Conservation (phyloP, 2,888 invertebrate genomes). For the Morpho helenor region DNA sequence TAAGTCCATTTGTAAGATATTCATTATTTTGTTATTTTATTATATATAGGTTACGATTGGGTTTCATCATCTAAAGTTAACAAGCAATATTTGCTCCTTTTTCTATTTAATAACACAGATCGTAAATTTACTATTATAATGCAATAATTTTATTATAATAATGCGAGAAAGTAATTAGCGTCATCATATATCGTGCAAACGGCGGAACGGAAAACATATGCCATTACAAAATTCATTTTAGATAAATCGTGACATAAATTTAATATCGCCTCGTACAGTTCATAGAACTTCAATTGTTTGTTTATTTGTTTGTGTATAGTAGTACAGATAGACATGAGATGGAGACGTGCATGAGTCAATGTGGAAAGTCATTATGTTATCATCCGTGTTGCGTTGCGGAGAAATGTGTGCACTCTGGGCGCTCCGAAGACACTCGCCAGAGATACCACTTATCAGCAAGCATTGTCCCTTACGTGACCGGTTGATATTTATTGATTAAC, state of each 20-base stretch:
- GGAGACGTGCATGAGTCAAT: conserved; percentile 57
- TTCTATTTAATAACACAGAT: neutral
- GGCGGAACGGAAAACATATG: conserved; percentile 54
- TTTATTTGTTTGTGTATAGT: conserved; percentile 35
- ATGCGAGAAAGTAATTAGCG: conserved; percentile 14
- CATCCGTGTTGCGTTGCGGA: conserved; percentile 52
- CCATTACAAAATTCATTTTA: conserved; percentile 65
- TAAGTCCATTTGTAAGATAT: too few relatives aligned
- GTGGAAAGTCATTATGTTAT: conserved; percentile 69
- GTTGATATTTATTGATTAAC: conserved; percentile 54
- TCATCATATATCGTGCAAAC: conserved; percentile 12
- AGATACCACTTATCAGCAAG: conserved; percentile 48
- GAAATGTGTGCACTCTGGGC: conserved; percentile 51
- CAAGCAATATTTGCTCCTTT: too few relatives aligned
- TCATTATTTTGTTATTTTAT: too few relatives aligned
- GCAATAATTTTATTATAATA: conserved; percentile 1
- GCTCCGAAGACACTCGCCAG: conserved; percentile 31
- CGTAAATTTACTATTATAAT: conserved; percentile 3
- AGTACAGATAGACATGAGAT: conserved; percentile 50
- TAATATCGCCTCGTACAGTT: conserved; percentile 61
- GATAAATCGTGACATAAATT: conserved; percentile 71
- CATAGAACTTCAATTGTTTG: conserved; percentile 64
- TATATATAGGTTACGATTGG: too few relatives aligned
- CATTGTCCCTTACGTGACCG: conserved; percentile 49
- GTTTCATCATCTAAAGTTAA: too few relatives aligned